phyloP scores from a whole-genome alignment of 2,113 vertebrate genomes.

The Pelmatolapia mariae region DNA sequence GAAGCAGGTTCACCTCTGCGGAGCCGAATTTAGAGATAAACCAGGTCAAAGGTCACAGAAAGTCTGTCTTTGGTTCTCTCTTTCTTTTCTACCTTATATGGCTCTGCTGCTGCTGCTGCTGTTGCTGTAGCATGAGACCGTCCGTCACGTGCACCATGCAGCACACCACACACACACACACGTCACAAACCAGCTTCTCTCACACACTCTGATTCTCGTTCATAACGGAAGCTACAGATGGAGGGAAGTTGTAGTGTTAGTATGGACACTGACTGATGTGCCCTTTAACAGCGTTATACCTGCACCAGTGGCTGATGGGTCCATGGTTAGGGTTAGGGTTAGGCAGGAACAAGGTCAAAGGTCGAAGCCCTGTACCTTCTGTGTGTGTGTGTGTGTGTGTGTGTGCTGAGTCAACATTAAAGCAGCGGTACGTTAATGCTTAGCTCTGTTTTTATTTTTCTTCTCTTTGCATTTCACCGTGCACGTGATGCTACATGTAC shows the following conservation, averaged over 20 bases:
- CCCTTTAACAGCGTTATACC: slow-evolving; percentile 15
- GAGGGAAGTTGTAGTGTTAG: neutral
- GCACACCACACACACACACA: neutral
- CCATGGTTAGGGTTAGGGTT: neutral
- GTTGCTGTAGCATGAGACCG: slow-evolving; percentile 24
- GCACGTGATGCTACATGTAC: neutral
- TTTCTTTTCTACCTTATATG: slow-evolving; percentile 53
- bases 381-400: neutral
- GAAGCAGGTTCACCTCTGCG: slow-evolving; percentile 38
- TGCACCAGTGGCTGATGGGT: neutral
- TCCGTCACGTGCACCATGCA: slow-evolving; percentile 21
- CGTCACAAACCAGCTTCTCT: neutral
- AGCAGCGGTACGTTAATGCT: neutral
- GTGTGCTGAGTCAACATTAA: neutral
- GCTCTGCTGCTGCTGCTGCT: neutral
- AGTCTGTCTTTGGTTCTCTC: slow-evolving; percentile 17
- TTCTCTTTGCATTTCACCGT: neutral
- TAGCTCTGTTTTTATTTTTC: neutral
- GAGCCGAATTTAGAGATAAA: slow-evolving; percentile 43
- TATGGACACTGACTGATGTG: neutral
- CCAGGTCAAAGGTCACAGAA: slow-evolving; percentile 33
- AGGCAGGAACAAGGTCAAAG: neutral
- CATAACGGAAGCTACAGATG: neutral
- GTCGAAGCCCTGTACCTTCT: neutral
- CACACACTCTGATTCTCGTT: neutral